Conservation (phyloP, 2,888 invertebrate genomes). For the Heliconius charithonia region DNA sequence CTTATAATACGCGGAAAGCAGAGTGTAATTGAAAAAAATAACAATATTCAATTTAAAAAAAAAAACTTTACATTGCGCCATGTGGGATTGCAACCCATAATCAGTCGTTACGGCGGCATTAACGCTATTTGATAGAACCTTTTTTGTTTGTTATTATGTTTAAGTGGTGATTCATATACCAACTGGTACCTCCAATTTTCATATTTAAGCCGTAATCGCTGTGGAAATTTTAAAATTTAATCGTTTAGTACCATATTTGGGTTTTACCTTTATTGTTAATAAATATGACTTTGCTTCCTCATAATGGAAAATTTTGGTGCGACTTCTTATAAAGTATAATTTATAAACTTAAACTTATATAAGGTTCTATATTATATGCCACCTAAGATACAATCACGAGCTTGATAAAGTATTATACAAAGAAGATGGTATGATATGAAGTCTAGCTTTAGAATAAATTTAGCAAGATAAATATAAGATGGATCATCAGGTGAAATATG, state of each 20-base stretch:
- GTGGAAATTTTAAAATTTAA: neutral
- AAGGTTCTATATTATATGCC: neutral
- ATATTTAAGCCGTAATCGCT: neutral
- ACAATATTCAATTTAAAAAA: too few relatives aligned
- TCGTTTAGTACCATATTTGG: neutral
- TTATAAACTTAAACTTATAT: neutral
- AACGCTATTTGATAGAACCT: neutral
- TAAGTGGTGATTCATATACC: neutral
- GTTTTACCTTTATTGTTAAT: neutral
- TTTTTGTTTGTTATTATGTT: neutral
- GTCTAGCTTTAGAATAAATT: too few relatives aligned
- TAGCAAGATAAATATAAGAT: too few relatives aligned
- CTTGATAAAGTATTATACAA: conserved; percentile 1
- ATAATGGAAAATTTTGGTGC: neutral
- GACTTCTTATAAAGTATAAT: neutral
- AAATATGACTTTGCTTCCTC: neutral
- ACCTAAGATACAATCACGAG: conserved; percentile 9
- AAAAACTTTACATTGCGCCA: neutral
- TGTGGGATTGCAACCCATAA: neutral
- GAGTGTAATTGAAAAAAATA: too few relatives aligned
- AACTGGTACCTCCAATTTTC: neutral
- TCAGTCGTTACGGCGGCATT: neutral
- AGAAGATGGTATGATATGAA: neutral
- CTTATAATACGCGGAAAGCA: too few relatives aligned
- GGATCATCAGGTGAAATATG: too few relatives aligned